Conservation (phyloP, 2,888 invertebrate genomes). For the Caenorhabditis macrosperma region DNA sequence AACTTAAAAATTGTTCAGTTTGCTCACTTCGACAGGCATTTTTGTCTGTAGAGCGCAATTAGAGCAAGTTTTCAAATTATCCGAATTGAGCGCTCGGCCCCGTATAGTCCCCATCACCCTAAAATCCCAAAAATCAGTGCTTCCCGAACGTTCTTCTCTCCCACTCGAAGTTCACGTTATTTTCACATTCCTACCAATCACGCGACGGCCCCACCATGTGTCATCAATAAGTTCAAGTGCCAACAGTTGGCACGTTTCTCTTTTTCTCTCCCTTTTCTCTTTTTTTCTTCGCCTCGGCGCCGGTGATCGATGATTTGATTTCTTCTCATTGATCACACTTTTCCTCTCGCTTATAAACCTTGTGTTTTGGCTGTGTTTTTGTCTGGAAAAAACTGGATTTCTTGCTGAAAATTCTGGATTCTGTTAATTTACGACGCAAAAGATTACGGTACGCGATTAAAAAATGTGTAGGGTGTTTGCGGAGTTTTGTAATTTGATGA, state of each 20-base stretch:
- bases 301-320: neutral
- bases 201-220: slow-evolving; percentile 2
- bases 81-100: no score
- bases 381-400: slow-evolving; percentile 1
- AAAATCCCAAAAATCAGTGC: no score
- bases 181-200: neutral
- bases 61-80: no score
- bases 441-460: slow-evolving; percentile 2
- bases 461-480: neutral
- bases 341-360: neutral
- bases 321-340: neutral
- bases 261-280: slow-evolving; percentile 1
- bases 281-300: no score
- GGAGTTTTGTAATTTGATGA: neutral
- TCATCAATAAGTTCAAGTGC: slow-evolving; percentile 6
- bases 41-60: no score
- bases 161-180: neutral
- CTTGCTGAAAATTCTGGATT: neutral
- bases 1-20: no score
- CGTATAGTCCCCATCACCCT: neutral
- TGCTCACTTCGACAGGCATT: no score
- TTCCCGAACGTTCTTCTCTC: neutral
- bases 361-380: neutral
- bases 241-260: slow-evolving; percentile 3
- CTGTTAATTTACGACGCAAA: neutral